Evolutionary conservation across 2,888 invertebrate species (phyloP), one percentile per base, ranked within the genome.

Genomic region (Beris chalybata): DNA sequence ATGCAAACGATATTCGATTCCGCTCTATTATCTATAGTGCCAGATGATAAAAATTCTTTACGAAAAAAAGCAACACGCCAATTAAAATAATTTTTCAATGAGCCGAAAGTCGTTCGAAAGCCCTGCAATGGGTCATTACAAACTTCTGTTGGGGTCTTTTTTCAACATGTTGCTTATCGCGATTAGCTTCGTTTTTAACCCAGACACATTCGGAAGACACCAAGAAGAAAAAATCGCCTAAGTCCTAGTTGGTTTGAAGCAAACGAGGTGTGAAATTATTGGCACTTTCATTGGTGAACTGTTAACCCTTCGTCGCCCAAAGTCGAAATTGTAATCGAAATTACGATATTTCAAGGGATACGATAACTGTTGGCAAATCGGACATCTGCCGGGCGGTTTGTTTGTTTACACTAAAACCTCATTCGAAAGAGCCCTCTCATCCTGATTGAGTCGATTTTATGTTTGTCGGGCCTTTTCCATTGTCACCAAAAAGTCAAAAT

Each of bases 341-440:
- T 45, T 54, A 64, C 53, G 15, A 45, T 55, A 64, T 48, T 32
- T 47, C 38, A 22, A 38, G 29, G 38, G 61, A 61, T 38, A 32
- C n/a, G 32, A 52, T 12, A 61, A 50, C 57, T 65, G 54, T 64
- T 54, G 50, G 30, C 48, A 58, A 58, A 65, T 57, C 56, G 65
- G 65, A 65, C 68, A 68, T 68, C 68, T 68, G 68, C 52, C 61
- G 63, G 67, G 67, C 67, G 64, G 58, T 67, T 59, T 65, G 48
- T 67, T 65, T 67, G 65, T 67, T 67, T 67, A 54, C 67, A 32
- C 3, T 52, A 56, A 67, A 67, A 44, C 50, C 48, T 57, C 44
- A 52, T 58, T 44, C 58, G 53, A 66, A 66, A 59, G 38, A 38
- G 50, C 56, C 53, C 65, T 57, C 50, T 57, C 52, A 57, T 65